Base-by-base conservation (phyloP, 1,140 invertebrate genomes). In the Contarinia nasturtii region DNA sequence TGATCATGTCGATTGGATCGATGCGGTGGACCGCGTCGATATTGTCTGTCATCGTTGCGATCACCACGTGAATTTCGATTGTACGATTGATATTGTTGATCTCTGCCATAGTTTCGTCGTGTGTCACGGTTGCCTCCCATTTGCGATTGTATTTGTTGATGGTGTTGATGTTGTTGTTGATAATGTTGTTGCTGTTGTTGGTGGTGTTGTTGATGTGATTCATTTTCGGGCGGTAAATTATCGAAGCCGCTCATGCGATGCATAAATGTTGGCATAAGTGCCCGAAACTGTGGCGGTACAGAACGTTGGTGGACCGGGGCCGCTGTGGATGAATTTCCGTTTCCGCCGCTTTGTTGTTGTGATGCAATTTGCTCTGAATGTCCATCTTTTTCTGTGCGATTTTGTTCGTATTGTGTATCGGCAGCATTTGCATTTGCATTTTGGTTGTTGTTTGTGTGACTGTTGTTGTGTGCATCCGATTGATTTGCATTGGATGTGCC, bases 281-380 rank as follows among this genome's bases (percentile, higher is more conserved):
- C 56, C n/a, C 61, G 52, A 19, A 64, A 61, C 33, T 61, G 61
- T 36, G 60, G 67, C 51, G 64, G 71, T 53, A 72, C 65, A 57
- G 68, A 67, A 52, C 65, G 64, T 56, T 64, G 66, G 54, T 59
- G 59, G 67, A 62, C 58, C 67, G 56, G 60, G 60, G 52, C 61
- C 63, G 62, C 65, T 63, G n/a, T 64, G 67, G 45, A 63, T 61
- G 56, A 59, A 50, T 61, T 48, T 57, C 46, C 48, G 22, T 20
- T 33, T 22, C 20, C 43, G 19, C 45, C 45, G 22, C 46, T 17
- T 47, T 62, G 60, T 46, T 63, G 60, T 47, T 63, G 60, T 47
- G 10, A 27, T 27, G 27, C 10, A 10, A 5, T 27, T 61, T 56
- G 49, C 61, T 53, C 61, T 61, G 62, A 36, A 57, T 57, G 14